A percentile compares a stretch with the other conserved stretches of the same genome.
Conservation (phyloP, 2,797 vertebrate genomes). For the Erethizon dorsatum region DNA sequence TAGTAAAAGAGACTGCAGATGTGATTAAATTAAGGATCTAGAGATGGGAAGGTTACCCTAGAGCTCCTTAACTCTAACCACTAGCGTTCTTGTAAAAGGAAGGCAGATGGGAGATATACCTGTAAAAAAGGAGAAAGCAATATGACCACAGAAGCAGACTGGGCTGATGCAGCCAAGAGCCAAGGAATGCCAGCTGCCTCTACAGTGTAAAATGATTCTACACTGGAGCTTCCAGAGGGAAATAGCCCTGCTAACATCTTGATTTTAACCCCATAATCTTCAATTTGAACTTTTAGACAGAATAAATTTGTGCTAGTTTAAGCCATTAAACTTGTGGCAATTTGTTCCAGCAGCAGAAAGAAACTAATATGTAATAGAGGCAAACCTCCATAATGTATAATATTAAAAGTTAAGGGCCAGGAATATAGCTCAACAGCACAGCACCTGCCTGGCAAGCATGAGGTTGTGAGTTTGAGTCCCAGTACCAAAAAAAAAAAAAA, state of each 20-base stretch:
- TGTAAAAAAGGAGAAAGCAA: not conserved
- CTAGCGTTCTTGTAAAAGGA: not conserved
- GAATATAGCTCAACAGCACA: no score
- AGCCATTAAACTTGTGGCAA: not conserved
- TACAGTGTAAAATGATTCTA: no score
- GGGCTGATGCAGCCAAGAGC: not conserved
- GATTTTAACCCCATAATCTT: not conserved
- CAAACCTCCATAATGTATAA: not conserved
- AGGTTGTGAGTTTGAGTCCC: no score
- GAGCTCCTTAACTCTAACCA: not conserved
- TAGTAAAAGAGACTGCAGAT: not conserved
- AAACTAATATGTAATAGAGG: not conserved
- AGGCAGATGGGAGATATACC: not conserved
- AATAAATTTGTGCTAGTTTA: not conserved
- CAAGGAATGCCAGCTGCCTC: not conserved
- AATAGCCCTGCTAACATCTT: not conserved
- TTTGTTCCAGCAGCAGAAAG: not conserved
- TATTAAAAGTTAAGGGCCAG: not conserved
- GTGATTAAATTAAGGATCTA: not conserved
- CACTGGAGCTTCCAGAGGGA: not conserved
- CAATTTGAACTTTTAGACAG: not conserved
- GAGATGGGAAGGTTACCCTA: not conserved
- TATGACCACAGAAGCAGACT: not conserved
- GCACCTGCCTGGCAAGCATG: no score
- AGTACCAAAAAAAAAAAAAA: no score